Percentiles rank a stretch among this genome's conserved stretches.
These are phyloP conservation scores for Dinocampus coccinellae DNA, from an alignment of 2,888 invertebrate genomes.

Conservation along the genomic window DNA sequence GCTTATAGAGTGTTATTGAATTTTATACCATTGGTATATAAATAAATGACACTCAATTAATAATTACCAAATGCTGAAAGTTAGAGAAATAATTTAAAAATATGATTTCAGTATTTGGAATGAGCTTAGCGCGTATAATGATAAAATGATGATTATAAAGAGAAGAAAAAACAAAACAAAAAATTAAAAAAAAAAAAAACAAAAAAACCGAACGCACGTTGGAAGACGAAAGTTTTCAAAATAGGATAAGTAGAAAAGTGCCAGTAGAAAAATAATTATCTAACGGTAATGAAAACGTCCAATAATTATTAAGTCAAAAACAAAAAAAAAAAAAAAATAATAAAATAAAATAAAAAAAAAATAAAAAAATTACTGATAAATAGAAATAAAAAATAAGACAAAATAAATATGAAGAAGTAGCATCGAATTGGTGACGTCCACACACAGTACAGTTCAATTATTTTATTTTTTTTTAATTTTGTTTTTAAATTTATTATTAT, in stretches of 20 bases:
- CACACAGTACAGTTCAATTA: constrained; percentile 66
- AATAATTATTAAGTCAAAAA: constrained; percentile 65
- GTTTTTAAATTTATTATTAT: too few relatives aligned
- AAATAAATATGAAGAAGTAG: constrained; percentile 34
- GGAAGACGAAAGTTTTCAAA: constrained; percentile 49
- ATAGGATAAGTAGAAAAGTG: constrained; percentile 67
- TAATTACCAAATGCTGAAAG: neutral
- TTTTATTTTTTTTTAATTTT: constrained; percentile 59
- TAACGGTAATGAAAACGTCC: constrained; percentile 64
- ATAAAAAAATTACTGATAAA: constrained; percentile 6
- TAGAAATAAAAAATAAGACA: constrained; percentile 40
- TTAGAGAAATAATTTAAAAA: neutral
- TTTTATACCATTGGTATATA: too few relatives aligned
- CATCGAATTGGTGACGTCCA: constrained; percentile 61
- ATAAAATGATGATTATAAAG: constrained; percentile 1
- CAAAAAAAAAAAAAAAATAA: constrained; percentile 30
- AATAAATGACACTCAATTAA: constrained; percentile 27
- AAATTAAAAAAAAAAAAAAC: too few relatives aligned
- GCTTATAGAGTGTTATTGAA: constrained; percentile 16
- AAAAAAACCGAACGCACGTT: constrained; percentile 14
- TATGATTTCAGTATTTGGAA: neutral
- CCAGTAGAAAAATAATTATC: constrained; percentile 65
- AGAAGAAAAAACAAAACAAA: too few relatives aligned
- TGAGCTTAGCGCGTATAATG: neutral
- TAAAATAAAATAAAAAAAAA: constrained; percentile 39